phyloP scores from a whole-genome alignment of 1,140 invertebrate species.

The Ceratosolen solmsi region DNA sequence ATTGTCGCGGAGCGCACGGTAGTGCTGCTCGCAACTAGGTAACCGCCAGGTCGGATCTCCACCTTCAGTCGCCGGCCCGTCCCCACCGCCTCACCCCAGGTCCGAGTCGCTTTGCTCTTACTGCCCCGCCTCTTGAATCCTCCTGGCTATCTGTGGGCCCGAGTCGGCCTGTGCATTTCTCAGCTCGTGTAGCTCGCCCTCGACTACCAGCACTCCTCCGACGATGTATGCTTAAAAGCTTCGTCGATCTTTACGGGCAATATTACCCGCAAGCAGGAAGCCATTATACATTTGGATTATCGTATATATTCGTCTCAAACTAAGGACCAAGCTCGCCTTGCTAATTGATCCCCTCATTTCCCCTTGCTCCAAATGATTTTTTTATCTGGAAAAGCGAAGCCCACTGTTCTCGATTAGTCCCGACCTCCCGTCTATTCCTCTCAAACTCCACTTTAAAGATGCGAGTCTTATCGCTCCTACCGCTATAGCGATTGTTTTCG shows the following conservation, averaged over 20 bases:
- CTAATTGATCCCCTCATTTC: background rate
- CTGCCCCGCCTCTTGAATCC: background rate
- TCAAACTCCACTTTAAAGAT: background rate
- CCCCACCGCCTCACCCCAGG: too few species aligned
- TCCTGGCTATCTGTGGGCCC: background rate
- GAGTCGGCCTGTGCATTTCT: background rate
- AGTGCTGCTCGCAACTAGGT: constrained; percentile 1
- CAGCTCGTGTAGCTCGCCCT: background rate
- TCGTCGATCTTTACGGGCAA: background rate
- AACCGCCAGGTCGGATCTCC: background rate
- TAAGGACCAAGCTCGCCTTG: background rate
- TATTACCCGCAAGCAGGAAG: background rate
- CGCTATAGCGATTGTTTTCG: background rate
- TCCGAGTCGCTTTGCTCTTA: background rate
- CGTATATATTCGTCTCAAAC: background rate
- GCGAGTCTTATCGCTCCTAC: background rate
- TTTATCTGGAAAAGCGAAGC: background rate
- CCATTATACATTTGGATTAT: background rate
- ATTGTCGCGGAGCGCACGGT: constrained; percentile 38
- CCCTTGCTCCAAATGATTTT: background rate
- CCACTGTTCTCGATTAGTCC: background rate
- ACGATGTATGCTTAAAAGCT: background rate
- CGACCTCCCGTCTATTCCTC: background rate
- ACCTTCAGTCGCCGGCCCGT: background rate
- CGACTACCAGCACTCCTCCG: background rate